Evolutionary conservation across 2,888 invertebrate genomes (phyloP).

Genomic region (Drosophila emarginata): DNA sequence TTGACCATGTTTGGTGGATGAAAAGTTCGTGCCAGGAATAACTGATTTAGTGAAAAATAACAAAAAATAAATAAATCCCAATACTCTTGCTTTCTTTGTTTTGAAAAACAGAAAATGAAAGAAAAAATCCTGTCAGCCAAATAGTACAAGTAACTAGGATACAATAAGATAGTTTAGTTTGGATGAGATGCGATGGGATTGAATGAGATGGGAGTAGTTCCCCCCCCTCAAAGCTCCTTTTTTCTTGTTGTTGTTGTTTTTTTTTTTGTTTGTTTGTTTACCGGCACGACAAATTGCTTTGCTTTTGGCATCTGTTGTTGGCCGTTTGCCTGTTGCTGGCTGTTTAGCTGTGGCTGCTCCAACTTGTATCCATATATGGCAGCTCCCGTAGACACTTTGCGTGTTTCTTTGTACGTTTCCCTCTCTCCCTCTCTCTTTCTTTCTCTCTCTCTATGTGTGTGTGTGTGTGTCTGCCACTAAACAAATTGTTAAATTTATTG

Average conservation of each 20-base stretch:
- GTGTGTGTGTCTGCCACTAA: slow-evolving; percentile 64
- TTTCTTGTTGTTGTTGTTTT: slow-evolving; percentile 45
- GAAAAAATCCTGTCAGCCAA: neutral
- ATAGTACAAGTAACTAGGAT: slow-evolving; percentile 33
- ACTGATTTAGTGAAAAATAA: slow-evolving; percentile 21
- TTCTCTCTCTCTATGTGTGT: slow-evolving; percentile 26
- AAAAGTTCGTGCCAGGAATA: slow-evolving; percentile 43
- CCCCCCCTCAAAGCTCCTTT: slow-evolving; percentile 39
- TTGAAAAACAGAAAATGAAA: no score
- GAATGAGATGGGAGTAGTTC: neutral
- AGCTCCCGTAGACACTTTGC: slow-evolving; percentile 70
- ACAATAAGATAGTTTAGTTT: neutral
- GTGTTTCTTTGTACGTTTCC: slow-evolving; percentile 38
- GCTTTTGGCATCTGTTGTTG: slow-evolving; percentile 70
- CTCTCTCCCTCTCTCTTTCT: slow-evolving; percentile 9
- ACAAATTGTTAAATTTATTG: slow-evolving; percentile 81
- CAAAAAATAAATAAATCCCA: slow-evolving; percentile 24
- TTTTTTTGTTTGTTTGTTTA: slow-evolving; percentile 57
- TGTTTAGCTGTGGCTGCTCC: neutral
- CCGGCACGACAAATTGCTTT: slow-evolving; percentile 73
- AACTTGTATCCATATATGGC: slow-evolving; percentile 65
- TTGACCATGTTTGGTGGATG: slow-evolving; percentile 26
- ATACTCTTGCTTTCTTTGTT: slow-evolving; percentile 43
- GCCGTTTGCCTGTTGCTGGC: slow-evolving; percentile 40
- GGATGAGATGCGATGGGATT: neutral